Conservation (phyloP, 2,113 vertebrate species). For the Gavia stellata region DNA sequence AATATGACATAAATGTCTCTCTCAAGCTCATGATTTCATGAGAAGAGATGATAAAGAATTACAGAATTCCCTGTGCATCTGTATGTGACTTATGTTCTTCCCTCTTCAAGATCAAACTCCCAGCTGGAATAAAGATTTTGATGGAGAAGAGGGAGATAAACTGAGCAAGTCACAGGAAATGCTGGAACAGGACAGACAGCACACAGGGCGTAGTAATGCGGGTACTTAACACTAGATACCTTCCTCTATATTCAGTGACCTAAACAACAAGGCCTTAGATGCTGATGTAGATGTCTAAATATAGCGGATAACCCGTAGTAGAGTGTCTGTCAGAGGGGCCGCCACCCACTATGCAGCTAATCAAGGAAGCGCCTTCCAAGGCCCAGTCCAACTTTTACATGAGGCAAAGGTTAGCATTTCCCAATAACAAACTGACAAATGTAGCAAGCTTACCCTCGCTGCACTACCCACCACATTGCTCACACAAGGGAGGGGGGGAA, state of each 20-base stretch:
- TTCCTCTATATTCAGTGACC: background rate
- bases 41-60: background rate
- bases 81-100: background rate
- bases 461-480: background rate
- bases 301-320: background rate
- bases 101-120: background rate
- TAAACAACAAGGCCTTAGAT: background rate
- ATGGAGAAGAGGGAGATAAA: background rate
- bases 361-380: background rate
- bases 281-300: slow-evolving; percentile 6
- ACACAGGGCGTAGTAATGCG: background rate
- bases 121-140: background rate
- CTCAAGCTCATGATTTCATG: background rate
- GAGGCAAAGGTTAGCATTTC: background rate
- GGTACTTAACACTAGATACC: background rate
- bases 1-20: background rate
- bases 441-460: background rate
- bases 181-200: background rate
- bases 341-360: background rate
- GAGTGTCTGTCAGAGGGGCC: background rate
- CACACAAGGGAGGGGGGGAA: rapidly evolving
- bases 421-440: background rate
- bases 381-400: background rate
- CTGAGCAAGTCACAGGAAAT: background rate
- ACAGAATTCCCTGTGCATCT: background rate